These are phyloP conservation scores for Bujurquina vittata DNA, from an alignment of 2,113 vertebrate genomes.

Conservation along the genomic window DNA sequence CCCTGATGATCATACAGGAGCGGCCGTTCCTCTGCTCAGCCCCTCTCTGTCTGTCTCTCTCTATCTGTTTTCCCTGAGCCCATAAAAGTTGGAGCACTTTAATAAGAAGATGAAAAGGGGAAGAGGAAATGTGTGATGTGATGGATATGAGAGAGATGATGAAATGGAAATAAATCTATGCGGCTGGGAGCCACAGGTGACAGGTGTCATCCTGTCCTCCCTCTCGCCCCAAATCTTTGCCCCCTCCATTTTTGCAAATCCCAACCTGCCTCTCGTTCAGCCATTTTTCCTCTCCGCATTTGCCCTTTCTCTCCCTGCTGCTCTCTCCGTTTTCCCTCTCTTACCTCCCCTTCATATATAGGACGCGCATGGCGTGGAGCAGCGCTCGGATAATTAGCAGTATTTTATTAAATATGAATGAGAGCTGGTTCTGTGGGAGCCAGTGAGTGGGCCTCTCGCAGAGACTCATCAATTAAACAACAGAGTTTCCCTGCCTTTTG, in stretches of 20 bases:
- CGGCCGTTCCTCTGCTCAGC: too few relatives aligned
- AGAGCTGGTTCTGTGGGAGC: constrained; percentile 69
- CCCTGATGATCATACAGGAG: neutral
- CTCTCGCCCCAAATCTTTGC: neutral
- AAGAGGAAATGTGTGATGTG: constrained; percentile 52
- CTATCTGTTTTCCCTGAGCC: constrained; percentile 30
- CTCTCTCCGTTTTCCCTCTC: constrained; percentile 4
- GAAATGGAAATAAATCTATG: constrained; percentile 61
- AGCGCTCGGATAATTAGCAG: constrained; percentile 73
- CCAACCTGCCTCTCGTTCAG: constrained; percentile 17
- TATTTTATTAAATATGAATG: constrained; percentile 77
- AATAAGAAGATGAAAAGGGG: constrained; percentile 63
- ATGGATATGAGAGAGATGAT: constrained; percentile 65
- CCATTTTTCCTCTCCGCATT: constrained; percentile 1
- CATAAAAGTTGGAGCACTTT: constrained; percentile 67
- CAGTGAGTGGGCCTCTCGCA: constrained; percentile 67
- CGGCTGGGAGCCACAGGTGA: constrained; percentile 66
- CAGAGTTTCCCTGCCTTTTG: constrained; percentile 78
- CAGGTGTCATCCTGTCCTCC: constrained; percentile 45
- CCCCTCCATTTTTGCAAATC: constrained; percentile 21
- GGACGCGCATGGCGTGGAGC: constrained; percentile 41
- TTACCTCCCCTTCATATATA: constrained; percentile 43
- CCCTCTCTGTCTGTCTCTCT: constrained; percentile 1
- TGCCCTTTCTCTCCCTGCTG: neutral
- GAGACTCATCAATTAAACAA: constrained; percentile 81